Conservation (phyloP, 2,113 vertebrate species). For the Scolopax mira region DNA sequence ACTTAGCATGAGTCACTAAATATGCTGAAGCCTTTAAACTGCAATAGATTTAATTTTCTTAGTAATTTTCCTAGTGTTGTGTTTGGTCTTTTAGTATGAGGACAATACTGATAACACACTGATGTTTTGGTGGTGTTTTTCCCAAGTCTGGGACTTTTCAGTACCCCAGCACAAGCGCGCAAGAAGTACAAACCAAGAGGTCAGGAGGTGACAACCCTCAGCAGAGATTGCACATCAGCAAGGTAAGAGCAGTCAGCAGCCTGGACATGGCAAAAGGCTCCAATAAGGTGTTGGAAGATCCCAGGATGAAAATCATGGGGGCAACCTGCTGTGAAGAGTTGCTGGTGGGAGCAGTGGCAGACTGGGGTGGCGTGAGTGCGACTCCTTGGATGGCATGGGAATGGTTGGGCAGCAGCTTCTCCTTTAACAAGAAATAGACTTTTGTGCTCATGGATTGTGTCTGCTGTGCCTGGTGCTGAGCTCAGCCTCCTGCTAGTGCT, state of each 20-base stretch:
- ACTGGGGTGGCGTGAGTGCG: background rate
- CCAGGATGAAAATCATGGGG: background rate
- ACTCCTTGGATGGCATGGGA: background rate
- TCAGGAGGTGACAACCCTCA: background rate
- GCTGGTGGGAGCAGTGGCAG: background rate
- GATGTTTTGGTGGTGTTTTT: too few species aligned
- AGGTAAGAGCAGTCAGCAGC: background rate
- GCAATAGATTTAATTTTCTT: too few species aligned
- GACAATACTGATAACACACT: too few species aligned
- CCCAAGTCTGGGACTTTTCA: too few species aligned
- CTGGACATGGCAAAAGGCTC: background rate
- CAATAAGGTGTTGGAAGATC: background rate
- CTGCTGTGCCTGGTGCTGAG: background rate
- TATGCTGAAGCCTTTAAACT: too few species aligned
- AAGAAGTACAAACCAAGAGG: background rate
- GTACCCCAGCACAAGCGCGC: background rate
- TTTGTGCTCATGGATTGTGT: background rate
- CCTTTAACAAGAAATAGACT: background rate
- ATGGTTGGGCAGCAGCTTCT: background rate
- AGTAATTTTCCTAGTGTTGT: too few species aligned
- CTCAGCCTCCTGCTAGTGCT: background rate
- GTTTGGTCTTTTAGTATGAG: too few species aligned
- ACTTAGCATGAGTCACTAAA: too few species aligned
- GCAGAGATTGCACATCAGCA: background rate
- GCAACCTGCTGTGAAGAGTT: accelerated